Base-by-base conservation (phyloP, 1,140 invertebrate genomes). In the Heterodera schachtii region DNA sequence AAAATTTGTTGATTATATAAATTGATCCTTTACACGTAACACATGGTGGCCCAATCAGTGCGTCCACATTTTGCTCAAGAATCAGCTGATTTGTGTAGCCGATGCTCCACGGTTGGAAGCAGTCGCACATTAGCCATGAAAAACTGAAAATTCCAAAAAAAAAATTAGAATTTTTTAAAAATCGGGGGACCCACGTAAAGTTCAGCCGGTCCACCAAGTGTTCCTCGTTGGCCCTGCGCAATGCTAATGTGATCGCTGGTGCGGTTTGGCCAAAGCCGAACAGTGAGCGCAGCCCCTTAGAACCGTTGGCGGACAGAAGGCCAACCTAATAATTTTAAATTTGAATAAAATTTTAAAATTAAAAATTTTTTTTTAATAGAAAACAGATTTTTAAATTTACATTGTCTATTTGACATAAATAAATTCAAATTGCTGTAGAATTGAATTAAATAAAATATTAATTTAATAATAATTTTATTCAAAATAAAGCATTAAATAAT, bases 31-130 rank as follows among this genome's bases (percentile, higher is more conserved):
- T 80, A 81, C 76, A 4, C 49, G 49, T 66, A 79, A 81, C 76
- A 82, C 82, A 83, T n/a, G 82, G 82, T 43, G 82, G 81, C 16
- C 83, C 82, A 78, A 83, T 84, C 21, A 85, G 21, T n/a, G 77
- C 84, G 73, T 87, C 85, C 19, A 85, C 81, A 13, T 85, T 49
- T 66, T 87, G 11, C 3, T 86, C 46, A 11, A 64, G 43, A 60
- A 85, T 87, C 47, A 85, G 41, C 60, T 87, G n/a, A 47, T 73
- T 84, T 7, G 82, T 47, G 73, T 79, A 87, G 4, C 84, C 85
- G n/a, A 85, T 66, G 8, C 81, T 76, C 31, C 71, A 78, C 13
- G 73, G 21, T 47, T 84, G 81, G 41, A 75, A 75, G 52, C 84
- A 85, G 47, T 85, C 75, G 49, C 83, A 83, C n/a, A 85, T 80